Conservation (phyloP, 1,140 invertebrate species). For the Agrilus planipennis region DNA sequence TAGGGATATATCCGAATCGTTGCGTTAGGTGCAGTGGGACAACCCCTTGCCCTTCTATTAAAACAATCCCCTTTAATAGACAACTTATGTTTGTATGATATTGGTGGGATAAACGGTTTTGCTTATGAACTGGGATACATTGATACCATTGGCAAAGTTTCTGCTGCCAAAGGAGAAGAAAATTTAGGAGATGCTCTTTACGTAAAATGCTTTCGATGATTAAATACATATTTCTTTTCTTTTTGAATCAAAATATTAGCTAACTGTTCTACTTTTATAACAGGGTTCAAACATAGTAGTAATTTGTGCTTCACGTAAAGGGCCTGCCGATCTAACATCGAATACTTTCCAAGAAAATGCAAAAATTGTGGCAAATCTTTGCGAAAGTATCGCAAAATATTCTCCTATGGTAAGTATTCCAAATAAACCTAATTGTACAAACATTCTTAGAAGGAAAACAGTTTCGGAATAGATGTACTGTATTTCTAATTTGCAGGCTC, state of each 20-base stretch:
- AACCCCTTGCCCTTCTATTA: slow-evolving; percentile 41
- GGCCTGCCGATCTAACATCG: slow-evolving; percentile 9
- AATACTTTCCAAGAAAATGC: slow-evolving; percentile 30
- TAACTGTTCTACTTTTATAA: no score
- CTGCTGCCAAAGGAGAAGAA: slow-evolving; percentile 35
- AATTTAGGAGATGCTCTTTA: slow-evolving; percentile 32
- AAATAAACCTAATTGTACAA: no score
- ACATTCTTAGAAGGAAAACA: no score
- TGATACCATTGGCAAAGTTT: slow-evolving; percentile 53
- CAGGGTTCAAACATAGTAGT: slow-evolving; percentile 43
- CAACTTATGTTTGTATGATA: slow-evolving; percentile 46
- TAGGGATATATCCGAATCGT: no score
- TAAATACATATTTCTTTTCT: background rate
- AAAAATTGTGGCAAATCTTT: slow-evolving; percentile 35
- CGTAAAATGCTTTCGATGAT: no score
- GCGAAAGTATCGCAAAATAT: slow-evolving; percentile 36
- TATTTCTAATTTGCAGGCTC: slow-evolving; percentile 39
- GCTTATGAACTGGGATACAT: slow-evolving; percentile 46
- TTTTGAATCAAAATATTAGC: background rate
- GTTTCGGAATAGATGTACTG: no score
- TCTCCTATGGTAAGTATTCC: slow-evolving; percentile 38
- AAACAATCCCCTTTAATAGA: slow-evolving; percentile 48
- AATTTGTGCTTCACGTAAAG: slow-evolving; percentile 34
- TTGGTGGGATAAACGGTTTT: slow-evolving; percentile 36
- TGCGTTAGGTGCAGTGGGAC: slow-evolving; percentile 31